Evolutionary conservation across 2,113 vertebrate genomes (phyloP).

Genomic region (Otocyon megalotis): DNA sequence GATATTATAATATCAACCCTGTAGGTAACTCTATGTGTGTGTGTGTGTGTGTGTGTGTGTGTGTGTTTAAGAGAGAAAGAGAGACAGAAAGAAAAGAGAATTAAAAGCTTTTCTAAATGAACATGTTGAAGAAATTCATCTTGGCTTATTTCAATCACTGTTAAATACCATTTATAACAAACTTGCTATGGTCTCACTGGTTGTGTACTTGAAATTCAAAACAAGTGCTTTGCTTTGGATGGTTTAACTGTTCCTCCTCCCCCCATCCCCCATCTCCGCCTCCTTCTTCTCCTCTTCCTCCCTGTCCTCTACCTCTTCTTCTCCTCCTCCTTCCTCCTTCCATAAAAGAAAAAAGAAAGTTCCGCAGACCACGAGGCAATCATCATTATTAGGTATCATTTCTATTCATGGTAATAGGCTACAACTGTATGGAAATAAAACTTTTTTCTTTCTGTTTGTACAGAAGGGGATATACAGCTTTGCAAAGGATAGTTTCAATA

Average conservation of each 20-base stretch:
- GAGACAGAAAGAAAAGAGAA: background rate
- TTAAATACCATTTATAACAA: background rate
- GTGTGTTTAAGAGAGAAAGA: background rate
- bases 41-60: background rate
- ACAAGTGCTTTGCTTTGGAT: slow-evolving; percentile 18
- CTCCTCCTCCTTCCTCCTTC: background rate
- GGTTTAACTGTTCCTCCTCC: slow-evolving; percentile 56
- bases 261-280: background rate
- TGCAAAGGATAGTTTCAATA: slow-evolving; percentile 41
- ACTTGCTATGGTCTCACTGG: background rate
- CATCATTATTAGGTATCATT: slow-evolving; percentile 77
- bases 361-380: slow-evolving; percentile 76
- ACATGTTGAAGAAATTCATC: background rate
- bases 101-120: background rate
- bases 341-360: slow-evolving; percentile 53
- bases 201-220: slow-evolving; percentile 17
- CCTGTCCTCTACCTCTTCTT: background rate
- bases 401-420: slow-evolving; percentile 71
- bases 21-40: background rate
- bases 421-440: slow-evolving; percentile 74
- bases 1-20: background rate
- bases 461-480: slow-evolving; percentile 76
- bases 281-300: background rate
- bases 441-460: slow-evolving; percentile 69
- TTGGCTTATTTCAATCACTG: background rate